Evolutionary conservation across 2,888 invertebrate species (phyloP), one percentile per base, ranked within the genome.

Genomic region (Andrena dorsata): DNA sequence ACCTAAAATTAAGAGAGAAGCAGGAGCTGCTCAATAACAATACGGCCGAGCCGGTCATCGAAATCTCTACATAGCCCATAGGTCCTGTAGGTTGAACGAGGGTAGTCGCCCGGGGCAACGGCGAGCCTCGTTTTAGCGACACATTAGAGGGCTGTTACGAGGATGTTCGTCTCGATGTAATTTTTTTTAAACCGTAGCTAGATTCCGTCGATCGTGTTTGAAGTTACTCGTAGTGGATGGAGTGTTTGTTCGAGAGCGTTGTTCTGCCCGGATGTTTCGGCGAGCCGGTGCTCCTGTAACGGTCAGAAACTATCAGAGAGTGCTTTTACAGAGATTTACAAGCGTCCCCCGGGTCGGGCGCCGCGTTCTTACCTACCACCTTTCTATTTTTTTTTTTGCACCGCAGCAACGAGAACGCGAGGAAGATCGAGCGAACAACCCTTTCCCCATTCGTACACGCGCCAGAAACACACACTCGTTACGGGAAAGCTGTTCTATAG

Each of bases 1-100:
- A 93, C 23, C 84, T 93, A 3, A 92, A 92, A 76, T 81, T 93
- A 47, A 88, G 91, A 78, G 94, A 94, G 85, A 95, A 95, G 80
- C 95, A 95, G 69, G 95, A 95, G 85, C 91, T 95, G 77, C 91
- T 95, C 71, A 96, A 95, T 89, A 96, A 96, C 90, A 96, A 96
- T 90, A 94, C 93, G 16, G 88, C 93, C 2, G 96, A 96, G 86
- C 95, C 95, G 77, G 94, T 95, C 65, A 95, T 96, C 83, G 95
- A 95, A 91, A 95, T 96, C 87, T 94, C 95, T 74, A 95, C 95
- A 94, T 96, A 96, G 95, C 94, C 90, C 75, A 85, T 72, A 82
- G 69, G 69, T 79, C 74, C 66, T 23, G 56, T 73, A 32, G 80
- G 49, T 60, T 73, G 65, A 74, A 71, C 63, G 28, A 41, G 28